A percentile compares a stretch with the other conserved stretches of the same genome.
Conservation (phyloP, 2,113 vertebrate species). For the Eubucco bourcierii region DNA sequence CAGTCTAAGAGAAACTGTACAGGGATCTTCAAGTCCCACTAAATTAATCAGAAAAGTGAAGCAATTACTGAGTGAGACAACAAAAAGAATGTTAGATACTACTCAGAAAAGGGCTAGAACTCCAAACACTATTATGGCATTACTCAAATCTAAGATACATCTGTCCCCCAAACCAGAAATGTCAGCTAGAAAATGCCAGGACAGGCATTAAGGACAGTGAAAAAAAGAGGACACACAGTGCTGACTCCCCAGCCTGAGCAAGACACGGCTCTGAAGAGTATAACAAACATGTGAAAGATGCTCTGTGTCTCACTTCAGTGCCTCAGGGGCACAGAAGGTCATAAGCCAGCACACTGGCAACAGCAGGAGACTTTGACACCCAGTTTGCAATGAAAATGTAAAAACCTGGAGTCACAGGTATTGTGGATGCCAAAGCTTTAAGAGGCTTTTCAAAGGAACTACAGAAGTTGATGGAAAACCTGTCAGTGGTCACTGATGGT, state of each 20-base stretch:
- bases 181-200: background rate
- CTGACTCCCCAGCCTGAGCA: background rate
- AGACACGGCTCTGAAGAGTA: background rate
- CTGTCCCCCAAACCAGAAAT: background rate
- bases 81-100: background rate
- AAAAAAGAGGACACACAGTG: background rate
- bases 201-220: background rate
- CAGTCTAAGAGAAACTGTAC: constrained; percentile 44
- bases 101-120: background rate
- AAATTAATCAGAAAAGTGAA: constrained; percentile 22
- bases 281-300: background rate
- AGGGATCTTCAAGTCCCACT: constrained; percentile 20
- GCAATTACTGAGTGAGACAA: background rate
- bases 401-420: constrained; percentile 3
- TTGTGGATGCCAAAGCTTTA: background rate
- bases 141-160: background rate
- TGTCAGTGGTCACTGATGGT: background rate
- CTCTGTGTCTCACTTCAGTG: background rate
- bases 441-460: background rate
- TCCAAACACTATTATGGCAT: background rate
- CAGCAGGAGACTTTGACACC: background rate
- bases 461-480: background rate
- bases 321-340: background rate
- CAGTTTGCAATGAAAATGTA: background rate
- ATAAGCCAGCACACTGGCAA: background rate